Percentiles rank a stretch among this genome's conserved stretches.
Evolutionary conservation across 2,888 invertebrate species (phyloP).

Genomic region (Scaptomyza tumidula): DNA sequence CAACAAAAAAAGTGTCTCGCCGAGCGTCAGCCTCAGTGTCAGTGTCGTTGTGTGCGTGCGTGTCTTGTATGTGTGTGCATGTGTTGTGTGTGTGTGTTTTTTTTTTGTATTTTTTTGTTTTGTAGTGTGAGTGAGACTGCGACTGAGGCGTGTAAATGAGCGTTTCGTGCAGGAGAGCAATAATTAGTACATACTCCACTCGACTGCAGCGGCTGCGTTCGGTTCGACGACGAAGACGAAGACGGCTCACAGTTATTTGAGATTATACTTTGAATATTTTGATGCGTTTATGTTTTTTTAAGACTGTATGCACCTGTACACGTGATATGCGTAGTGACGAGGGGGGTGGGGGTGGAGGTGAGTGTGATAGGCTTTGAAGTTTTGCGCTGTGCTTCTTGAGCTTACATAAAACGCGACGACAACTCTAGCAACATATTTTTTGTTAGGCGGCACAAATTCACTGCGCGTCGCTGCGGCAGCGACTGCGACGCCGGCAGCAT

Average conservation of each 20-base stretch:
- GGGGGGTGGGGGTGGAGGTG: background rate
- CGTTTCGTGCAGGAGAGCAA: slow-evolving; percentile 67
- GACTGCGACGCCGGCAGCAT: slow-evolving; percentile 63
- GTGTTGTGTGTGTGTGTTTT: slow-evolving; percentile 23
- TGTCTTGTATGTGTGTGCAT: slow-evolving; percentile 24
- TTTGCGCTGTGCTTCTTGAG: slow-evolving; percentile 22
- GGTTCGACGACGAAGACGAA: slow-evolving; percentile 37
- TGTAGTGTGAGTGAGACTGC: slow-evolving; percentile 44
- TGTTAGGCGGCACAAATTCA: slow-evolving; percentile 63
- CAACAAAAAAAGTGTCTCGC: slow-evolving; percentile 61
- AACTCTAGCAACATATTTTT: slow-evolving; percentile 64
- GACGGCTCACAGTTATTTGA: slow-evolving; percentile 35
- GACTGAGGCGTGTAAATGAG: slow-evolving; percentile 67
- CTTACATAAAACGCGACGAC: slow-evolving; percentile 62
- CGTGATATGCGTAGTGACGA: slow-evolving; percentile 31
- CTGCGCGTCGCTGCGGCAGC: slow-evolving; percentile 49
- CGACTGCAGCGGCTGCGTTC: slow-evolving; percentile 50
- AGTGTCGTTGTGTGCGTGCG: slow-evolving; percentile 31
- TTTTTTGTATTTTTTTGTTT: slow-evolving; percentile 19
- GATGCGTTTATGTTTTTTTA: slow-evolving; percentile 25
- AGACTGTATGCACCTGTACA: slow-evolving; percentile 52
- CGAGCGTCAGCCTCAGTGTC: slow-evolving; percentile 58
- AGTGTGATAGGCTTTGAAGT: background rate
- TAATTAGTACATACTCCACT: slow-evolving; percentile 71
- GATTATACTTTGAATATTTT: background rate